Evolutionary conservation across 2,113 vertebrate species (phyloP).

Genomic region (Equus przewalskii): DNA sequence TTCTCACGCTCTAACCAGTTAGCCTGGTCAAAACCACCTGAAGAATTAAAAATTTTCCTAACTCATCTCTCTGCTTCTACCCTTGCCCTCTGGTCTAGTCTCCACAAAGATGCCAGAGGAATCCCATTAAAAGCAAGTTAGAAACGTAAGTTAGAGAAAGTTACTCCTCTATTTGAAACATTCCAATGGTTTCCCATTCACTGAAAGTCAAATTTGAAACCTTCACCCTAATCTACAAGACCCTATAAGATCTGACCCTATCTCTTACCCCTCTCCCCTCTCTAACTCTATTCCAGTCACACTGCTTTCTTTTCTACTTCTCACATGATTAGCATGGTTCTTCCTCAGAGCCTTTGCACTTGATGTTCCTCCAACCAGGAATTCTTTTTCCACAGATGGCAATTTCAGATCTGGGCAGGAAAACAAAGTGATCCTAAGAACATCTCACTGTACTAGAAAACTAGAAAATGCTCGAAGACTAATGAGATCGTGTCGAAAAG

Average conservation of each 20-base stretch:
- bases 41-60: neutral
- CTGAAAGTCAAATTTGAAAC: neutral
- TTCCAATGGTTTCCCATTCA: neutral
- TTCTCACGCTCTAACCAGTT: neutral
- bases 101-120: neutral
- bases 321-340: neutral
- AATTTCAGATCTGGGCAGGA: neutral
- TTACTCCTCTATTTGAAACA: neutral
- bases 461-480: neutral
- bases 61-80: neutral
- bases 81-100: neutral
- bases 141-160: neutral
- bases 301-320: neutral
- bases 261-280: neutral
- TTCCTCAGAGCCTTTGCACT: neutral
- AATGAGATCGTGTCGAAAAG: neutral
- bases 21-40: neutral
- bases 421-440: neutral
- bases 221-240: neutral
- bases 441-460: neutral
- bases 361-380: neutral
- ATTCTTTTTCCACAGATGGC: conserved; percentile 1
- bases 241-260: neutral
- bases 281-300: neutral
- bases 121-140: neutral